These are phyloP conservation scores for Ursus arctos DNA, from an alignment of 2,113 vertebrate species.

Conservation along the genomic window DNA sequence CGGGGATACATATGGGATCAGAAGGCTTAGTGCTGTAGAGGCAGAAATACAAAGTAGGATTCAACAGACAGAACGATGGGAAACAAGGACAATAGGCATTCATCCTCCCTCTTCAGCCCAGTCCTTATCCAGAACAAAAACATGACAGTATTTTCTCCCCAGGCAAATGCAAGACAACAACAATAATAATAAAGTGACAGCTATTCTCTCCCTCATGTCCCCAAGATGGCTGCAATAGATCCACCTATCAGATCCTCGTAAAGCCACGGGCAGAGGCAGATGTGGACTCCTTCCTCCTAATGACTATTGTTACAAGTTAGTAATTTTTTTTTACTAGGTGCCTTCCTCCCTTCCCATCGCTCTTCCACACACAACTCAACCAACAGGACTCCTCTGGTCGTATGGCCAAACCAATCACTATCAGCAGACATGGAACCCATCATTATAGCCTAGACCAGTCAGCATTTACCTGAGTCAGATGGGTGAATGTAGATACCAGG, in stretches of 20 bases:
- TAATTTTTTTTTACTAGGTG: neutral
- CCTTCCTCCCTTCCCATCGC: neutral
- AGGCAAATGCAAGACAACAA: neutral
- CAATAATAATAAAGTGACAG: neutral
- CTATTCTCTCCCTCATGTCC: neutral
- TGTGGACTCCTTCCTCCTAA: neutral
- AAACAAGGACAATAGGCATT: neutral
- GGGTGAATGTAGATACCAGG: neutral
- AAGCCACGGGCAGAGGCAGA: neutral
- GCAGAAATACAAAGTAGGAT: neutral
- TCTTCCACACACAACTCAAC: neutral
- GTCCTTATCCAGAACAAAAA: neutral
- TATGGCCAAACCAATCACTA: neutral
- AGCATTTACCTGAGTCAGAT: neutral
- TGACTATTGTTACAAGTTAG: neutral
- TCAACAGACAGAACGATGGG: neutral
- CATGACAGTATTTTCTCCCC: neutral
- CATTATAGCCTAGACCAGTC: neutral
- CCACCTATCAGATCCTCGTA: neutral
- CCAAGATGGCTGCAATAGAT: neutral
- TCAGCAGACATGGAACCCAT: neutral
- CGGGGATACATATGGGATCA: neutral
- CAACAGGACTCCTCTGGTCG: neutral
- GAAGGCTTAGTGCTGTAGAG: neutral
- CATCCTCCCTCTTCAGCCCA: neutral